Base-by-base conservation (phyloP, 2,888 invertebrate species). In the Ennomos quercinarius region DNA sequence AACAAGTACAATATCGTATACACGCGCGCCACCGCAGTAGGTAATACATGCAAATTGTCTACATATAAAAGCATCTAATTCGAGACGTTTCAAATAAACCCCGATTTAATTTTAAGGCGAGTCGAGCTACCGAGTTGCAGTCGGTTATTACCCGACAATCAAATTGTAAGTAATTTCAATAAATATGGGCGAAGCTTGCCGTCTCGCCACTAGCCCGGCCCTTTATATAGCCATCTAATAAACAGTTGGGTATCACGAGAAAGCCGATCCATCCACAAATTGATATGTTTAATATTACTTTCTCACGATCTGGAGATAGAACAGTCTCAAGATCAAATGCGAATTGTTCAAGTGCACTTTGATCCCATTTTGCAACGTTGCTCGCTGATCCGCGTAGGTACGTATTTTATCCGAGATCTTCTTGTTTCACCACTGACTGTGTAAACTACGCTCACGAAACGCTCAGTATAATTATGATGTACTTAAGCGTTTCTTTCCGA, bases 151-250 rank as follows among this genome's bases (percentile, higher is more conserved):
- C 78, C 62, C 75, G 78, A 89, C 89, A 91, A 87, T 90, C 89
- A 91, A 90, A 91, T 86, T 86, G 86, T 87, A 81, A 91, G 91
- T 90, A 91, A 92, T 92, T 91, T 89, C 88, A 91, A 88, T 90
- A 91, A 92, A 90, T 90, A 91, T 84, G 86, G 88, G 78, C 78
- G 78, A 71, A 73, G 66, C 72, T 85, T 81, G 83, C 84, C 86
- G 4, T 54, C 42, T 46, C 51, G 46, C 47, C 60, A 55, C 51
- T 12, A 46, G 60, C 84, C 72, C 78, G 74, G 73, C 79, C 85
- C 85, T 86, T 87, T 89, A 87, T 86, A 86, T 86, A 77, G 80
- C 79, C 81, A 76, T 85, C 88, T 92, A 91, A 92, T 91, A 88
- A 83, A 91, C 87, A 87, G 91, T 89, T 88, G 76, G 78, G 78